Base-by-base conservation (phyloP, 2,888 invertebrate species). In the Yponomeuta sedellus region DNA sequence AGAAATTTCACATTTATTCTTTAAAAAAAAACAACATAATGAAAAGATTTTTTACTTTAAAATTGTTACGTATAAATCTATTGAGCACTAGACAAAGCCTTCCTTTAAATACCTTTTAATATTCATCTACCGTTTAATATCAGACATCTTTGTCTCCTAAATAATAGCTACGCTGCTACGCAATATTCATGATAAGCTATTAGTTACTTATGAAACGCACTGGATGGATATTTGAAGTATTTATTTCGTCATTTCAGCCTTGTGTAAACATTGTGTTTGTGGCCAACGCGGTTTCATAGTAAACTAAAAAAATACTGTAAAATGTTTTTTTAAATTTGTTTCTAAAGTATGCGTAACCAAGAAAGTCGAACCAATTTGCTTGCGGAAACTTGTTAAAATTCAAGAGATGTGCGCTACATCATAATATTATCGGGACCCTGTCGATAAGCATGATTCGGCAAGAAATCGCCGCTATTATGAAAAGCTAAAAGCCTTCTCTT, bases 401-500 rank as follows among this genome's bases (percentile, higher is more conserved):
- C 58, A 58, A 20, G 19, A 22, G 19, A 58, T 58, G 58, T 58
- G 10, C 44, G 44, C 44, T 16, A 52, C 44, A 52, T 52, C 6
- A 58, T 58, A 58, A 20, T 58, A 20, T 58, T 58, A 58, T 20
- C 20, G 25, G n/a, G 44, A 25, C 39, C 39, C 20, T 19, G 28
- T 16, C n/a, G n/a, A 39, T 57, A 40, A 65, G 73, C 77, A 72
- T 80, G 81, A 82, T 74, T 80, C 75, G 75, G 75, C 78, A 75
- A 79, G 76, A 82, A 81, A 76, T 71, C 68, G 72, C 71, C 57
- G 61, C 64, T 64, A 61, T 67, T 68, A 66, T 68, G 77, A 82
- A 80, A 77, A 74, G 73, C 61, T 34, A 82, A 80, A 77, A 74
- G 73, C 61, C 39, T 34, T 34, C 72, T 70, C 75, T 80, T 83